A percentile compares a stretch with the other conserved stretches of the same genome.
These are phyloP conservation scores for Microtus montanus DNA, from an alignment of 2,113 vertebrate genomes.

Conservation along the genomic window DNA sequence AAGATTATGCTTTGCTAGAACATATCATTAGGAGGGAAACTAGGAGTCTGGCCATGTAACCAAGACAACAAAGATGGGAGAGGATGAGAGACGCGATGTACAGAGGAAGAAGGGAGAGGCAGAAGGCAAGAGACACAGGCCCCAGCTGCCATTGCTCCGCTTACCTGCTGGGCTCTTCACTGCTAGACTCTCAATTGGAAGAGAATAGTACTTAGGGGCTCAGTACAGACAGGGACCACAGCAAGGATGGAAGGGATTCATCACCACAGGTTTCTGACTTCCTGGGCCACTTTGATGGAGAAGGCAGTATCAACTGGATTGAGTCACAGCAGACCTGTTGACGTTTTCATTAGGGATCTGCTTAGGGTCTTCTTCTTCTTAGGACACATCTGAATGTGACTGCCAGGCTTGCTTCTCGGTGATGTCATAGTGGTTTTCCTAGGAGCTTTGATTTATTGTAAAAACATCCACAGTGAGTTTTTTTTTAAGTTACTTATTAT, in stretches of 20 bases:
- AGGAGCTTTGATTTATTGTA: neutral
- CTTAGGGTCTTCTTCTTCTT: neutral
- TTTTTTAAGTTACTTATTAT: neutral
- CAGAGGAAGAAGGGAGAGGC: constrained; percentile 61
- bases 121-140: constrained; percentile 29
- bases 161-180: neutral
- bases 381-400: neutral
- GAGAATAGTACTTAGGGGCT: neutral
- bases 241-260: neutral
- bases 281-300: neutral
- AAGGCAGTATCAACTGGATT: neutral
- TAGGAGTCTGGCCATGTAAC: constrained; percentile 85
- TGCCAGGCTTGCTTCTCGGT: neutral
- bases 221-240: neutral
- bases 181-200: neutral
- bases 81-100: constrained; percentile 70
- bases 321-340: neutral
- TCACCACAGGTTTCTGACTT: neutral
- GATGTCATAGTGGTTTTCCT: neutral
- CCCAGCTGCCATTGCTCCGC: too few species aligned
- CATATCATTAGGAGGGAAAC: constrained; percentile 85
- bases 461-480: neutral
- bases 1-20: constrained; percentile 86
- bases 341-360: neutral
- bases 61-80: constrained; percentile 87